Base-by-base conservation (phyloP, 1,140 invertebrate genomes). In the Drosophila varians region DNA sequence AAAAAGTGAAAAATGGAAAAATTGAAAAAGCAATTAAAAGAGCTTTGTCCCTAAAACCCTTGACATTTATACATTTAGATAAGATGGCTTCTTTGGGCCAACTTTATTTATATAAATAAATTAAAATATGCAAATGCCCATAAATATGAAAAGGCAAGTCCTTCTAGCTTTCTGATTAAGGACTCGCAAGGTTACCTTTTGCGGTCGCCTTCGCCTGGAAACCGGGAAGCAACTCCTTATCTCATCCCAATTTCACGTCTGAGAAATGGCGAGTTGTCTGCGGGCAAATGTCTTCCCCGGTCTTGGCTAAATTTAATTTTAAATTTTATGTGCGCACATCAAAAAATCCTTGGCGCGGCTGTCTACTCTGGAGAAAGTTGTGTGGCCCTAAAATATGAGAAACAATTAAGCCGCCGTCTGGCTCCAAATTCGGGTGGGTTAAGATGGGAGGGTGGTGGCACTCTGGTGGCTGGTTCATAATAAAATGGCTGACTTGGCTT, bases 301-400 rank as follows among this genome's bases (percentile, higher is more conserved):
- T 42, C 31, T 9, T 56, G 56, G 69, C 70, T 65, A 83, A 83
- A 83, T 83, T 83, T 83, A 83, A 83, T 83, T 83, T 83, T 78
- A 84, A 71, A 83, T 83, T 83, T 83, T 83, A 83, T 84, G 78
- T 74, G 62, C 79, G 78, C 78, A 84, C 76, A 84, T 83, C 79
- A 84, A 74, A 84, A 84, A 78, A 83, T 83, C 58, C 38, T 68
- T 53, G 46, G 28, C 54, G 77, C 66, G 53, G 77, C 58, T 60
- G 16, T 42, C 18, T 47, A 1, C n/a, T 2, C 16, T 1, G 42
- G 14, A 56, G 36, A 77, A 83, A 82, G 54, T 80, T 68, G 64
- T 82, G 65, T 60, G 72, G 77, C 72, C 79, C 79, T 80, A 80
- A 80, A 80, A 83, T 84, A 83, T 83, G 78, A 83, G 84, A 84